These are phyloP conservation scores for Polyodon spathula DNA, from an alignment of 2,113 vertebrate genomes.

Conservation along the genomic window DNA sequence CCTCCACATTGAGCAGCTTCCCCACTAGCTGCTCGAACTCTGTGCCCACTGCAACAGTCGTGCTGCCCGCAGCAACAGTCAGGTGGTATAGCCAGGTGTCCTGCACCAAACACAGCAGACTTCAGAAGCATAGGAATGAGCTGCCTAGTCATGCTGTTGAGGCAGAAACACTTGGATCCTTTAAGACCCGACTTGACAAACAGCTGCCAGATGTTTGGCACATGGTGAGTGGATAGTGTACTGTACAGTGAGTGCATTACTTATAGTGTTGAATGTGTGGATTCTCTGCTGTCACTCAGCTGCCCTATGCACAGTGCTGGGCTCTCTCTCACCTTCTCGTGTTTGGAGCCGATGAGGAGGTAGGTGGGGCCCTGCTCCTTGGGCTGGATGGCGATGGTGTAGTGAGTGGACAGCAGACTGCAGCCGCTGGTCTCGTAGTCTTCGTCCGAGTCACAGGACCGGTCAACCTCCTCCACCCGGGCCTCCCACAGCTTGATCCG, in stretches of 20 bases:
- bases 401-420: constrained; percentile 63
- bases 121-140: not conserved
- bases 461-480: constrained; percentile 81
- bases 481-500: constrained; percentile 91
- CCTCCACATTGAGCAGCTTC: constrained; percentile 76
- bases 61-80: constrained; percentile 78
- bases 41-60: constrained; percentile 73
- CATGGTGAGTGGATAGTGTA: too few species aligned
- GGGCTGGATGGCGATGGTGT: constrained; percentile 75
- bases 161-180: too few species aligned
- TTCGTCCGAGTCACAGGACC: constrained; percentile 77
- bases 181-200: too few species aligned
- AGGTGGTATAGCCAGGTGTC: constrained; percentile 91
- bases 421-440: constrained; percentile 70
- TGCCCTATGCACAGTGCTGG: not conserved
- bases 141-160: not conserved
- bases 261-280: too few species aligned
- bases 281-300: too few species aligned
- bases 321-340: constrained; percentile 70
- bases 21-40: constrained; percentile 91
- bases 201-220: too few species aligned
- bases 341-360: constrained; percentile 76
- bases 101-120: constrained; percentile 49
- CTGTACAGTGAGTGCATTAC: too few species aligned
- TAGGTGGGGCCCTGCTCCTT: constrained; percentile 83